Conservation (phyloP, 2,797 vertebrate genomes). For the Linurgus olivaceus region DNA sequence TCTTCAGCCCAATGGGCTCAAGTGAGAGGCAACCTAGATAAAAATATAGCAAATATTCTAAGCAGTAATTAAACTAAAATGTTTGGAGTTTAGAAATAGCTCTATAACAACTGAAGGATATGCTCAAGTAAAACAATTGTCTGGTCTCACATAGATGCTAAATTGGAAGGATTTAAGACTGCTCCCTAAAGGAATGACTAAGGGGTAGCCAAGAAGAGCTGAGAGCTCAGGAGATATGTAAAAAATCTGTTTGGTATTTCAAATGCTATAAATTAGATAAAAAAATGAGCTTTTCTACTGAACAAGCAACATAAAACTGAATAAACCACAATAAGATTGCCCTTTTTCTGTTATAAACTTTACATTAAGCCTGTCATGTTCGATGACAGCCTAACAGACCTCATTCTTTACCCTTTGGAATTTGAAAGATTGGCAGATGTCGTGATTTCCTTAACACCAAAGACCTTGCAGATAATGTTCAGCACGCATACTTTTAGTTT, state of each 20-base stretch:
- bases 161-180: constrained; percentile 99
- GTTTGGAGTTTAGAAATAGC: constrained; percentile 96
- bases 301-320: constrained; percentile 96
- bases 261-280: constrained; percentile 99
- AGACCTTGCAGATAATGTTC: constrained; percentile 78
- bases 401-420: constrained; percentile 94
- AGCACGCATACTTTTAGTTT: constrained; percentile 65
- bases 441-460: constrained; percentile 87
- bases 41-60: constrained; percentile 88
- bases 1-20: constrained; percentile 92
- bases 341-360: constrained; percentile 97
- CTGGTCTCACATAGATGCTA: constrained; percentile 93
- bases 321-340: constrained; percentile 99
- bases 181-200: constrained; percentile 91
- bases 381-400: constrained; percentile 97
- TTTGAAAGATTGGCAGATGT: constrained; percentile 94
- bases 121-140: constrained; percentile 93
- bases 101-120: constrained; percentile 96
- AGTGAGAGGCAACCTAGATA: constrained; percentile 83
- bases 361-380: constrained; percentile 99
- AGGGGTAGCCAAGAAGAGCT: constrained; percentile 85
- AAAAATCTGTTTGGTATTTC: constrained; percentile 99
- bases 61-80: constrained; percentile 99
- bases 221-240: constrained; percentile 99
- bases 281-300: constrained; percentile 92